phyloP scores from a whole-genome alignment of 2,888 invertebrate species.

The Ophraella communa region DNA sequence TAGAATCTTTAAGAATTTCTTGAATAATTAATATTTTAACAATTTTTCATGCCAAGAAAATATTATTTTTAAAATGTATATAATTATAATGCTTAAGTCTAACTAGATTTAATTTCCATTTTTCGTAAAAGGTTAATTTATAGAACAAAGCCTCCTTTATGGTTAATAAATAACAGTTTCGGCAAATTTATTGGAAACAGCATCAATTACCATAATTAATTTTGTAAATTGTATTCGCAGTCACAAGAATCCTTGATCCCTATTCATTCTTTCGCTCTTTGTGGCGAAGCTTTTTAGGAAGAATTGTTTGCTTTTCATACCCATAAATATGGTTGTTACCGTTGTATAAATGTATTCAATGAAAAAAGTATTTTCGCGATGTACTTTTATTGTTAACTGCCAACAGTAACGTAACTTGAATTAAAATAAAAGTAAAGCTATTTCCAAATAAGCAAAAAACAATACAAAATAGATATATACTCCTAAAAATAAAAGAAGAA shows the following conservation, averaged over 20 bases:
- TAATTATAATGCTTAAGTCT: no score
- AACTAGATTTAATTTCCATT: background rate
- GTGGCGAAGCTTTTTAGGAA: slow-evolving; percentile 13
- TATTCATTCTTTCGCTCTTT: slow-evolving; percentile 8
- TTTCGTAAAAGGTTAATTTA: slow-evolving; percentile 3
- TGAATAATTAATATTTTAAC: no score
- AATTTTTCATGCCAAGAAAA: no score
- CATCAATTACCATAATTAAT: slow-evolving; percentile 19
- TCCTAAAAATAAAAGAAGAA: no score
- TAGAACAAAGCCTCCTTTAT: background rate
- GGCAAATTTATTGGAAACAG: slow-evolving; percentile 13
- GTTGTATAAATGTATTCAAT: slow-evolving; percentile 21
- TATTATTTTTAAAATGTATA: no score
- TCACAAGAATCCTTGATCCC: slow-evolving; percentile 25
- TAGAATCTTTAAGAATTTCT: no score
- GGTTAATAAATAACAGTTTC: slow-evolving; percentile 7
- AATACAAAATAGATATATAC: no score
- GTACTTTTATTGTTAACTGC: background rate
- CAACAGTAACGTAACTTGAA: background rate
- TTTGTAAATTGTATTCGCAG: slow-evolving; percentile 19
- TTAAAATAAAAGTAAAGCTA: background rate
- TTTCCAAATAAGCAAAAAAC: no score
- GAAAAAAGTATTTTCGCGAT: slow-evolving; percentile 6
- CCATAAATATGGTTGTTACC: slow-evolving; percentile 26
- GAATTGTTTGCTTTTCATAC: slow-evolving; percentile 23